A percentile compares a stretch with the other conserved stretches of the same genome.
These are phyloP conservation scores for Chymomyza costata DNA, from an alignment of 1,140 invertebrate genomes.

Conservation along the genomic window DNA sequence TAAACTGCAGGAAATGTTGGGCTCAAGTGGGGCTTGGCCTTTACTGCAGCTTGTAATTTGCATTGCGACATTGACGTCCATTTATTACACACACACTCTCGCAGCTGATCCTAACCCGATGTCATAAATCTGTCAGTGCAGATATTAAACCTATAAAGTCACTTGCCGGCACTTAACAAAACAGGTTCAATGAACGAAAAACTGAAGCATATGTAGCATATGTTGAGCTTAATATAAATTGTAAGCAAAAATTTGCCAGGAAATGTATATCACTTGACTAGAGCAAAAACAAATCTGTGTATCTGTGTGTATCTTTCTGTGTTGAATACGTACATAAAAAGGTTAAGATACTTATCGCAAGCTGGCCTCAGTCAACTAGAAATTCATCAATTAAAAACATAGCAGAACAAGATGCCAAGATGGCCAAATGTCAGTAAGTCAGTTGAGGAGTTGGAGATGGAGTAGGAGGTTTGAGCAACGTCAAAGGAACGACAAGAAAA, in stretches of 20 bases:
- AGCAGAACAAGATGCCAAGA: conserved; percentile 7
- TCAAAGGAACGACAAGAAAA: conserved; percentile 60
- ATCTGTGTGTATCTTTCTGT: conserved; percentile 10
- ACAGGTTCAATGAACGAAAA: conserved; percentile 50
- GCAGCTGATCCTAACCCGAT: conserved; percentile 2
- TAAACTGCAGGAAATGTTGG: conserved; percentile 24
- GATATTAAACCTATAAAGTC: conserved; percentile 33
- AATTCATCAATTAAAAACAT: conserved; percentile 65
- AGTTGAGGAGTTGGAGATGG: conserved; percentile 3
- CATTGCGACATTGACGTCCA: conserved; percentile 20
- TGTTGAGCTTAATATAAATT: too few relatives aligned
- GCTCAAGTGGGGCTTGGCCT: conserved; percentile 10
- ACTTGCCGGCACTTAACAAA: conserved; percentile 16
- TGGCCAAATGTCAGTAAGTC: conserved; percentile 10
- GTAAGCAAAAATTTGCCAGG: conserved; percentile 21
- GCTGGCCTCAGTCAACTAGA: conserved; percentile 33
- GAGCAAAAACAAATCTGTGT: background rate
- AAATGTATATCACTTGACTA: conserved; percentile 8
- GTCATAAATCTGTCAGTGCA: background rate
- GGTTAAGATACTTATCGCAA: conserved; percentile 49
- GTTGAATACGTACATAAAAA: conserved; percentile 19
- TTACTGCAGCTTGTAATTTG: background rate
- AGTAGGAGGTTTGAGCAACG: conserved; percentile 32
- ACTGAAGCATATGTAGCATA: conserved; percentile 42
- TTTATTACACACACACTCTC: background rate